Evolutionary conservation across 2,888 invertebrate genomes (phyloP).

Genomic region (Odontocerum albicorne): DNA sequence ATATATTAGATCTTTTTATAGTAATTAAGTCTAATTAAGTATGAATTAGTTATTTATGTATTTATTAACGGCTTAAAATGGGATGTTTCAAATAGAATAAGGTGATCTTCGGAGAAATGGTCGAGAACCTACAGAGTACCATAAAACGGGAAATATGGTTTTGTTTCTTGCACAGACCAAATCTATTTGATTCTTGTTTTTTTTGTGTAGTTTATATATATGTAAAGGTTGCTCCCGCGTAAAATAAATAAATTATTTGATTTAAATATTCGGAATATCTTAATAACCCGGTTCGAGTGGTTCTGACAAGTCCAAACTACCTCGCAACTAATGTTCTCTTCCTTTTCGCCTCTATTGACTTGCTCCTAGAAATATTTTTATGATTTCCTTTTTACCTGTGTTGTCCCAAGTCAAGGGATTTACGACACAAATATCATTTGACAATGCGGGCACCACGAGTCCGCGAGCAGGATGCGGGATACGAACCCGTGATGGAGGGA

Average conservation of each 20-base stretch:
- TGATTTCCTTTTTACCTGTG: slow-evolving; percentile 35
- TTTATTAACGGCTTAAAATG: no score
- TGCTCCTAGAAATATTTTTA: slow-evolving; percentile 33
- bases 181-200: no score
- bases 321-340: slow-evolving; percentile 31
- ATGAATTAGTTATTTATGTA: no score
- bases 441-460: neutral
- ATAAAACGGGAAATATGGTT: no score
- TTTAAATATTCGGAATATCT: neutral
- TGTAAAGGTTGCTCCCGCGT: no score
- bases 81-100: no score
- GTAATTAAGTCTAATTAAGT: no score
- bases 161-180: no score
- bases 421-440: slow-evolving; percentile 14
- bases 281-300: slow-evolving; percentile 7
- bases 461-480: neutral
- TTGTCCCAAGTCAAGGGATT: slow-evolving; percentile 6
- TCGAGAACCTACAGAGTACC: no score
- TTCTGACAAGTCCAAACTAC: slow-evolving; percentile 18
- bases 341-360: slow-evolving; percentile 28
- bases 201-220: no score
- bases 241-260: neutral
- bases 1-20: no score
- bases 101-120: no score
- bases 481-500: neutral